A percentile compares a stretch with the other conserved stretches of the same genome.
Evolutionary conservation across 2,113 vertebrate species (phyloP).

Genomic region (Oceanodroma tethys): DNA sequence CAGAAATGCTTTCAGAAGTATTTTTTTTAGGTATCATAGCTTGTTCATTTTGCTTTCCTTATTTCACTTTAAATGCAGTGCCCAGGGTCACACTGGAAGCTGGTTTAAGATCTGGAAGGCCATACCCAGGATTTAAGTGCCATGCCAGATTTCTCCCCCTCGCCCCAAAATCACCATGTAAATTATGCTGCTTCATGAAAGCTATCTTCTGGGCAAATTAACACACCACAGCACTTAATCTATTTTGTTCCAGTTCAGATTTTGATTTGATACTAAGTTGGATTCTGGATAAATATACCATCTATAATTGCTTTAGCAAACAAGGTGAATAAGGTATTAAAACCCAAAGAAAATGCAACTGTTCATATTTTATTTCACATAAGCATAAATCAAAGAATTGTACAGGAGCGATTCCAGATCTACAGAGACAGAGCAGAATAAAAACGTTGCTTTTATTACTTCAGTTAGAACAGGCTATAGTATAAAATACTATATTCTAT

Average conservation of each 20-base stretch:
- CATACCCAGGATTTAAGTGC: background rate
- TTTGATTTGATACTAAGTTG: background rate
- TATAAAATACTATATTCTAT: background rate
- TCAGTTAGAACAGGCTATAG: background rate
- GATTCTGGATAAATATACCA: slow-evolving; percentile 3
- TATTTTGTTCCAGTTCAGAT: background rate
- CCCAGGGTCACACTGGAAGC: background rate
- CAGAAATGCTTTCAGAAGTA: background rate
- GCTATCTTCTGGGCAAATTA: background rate
- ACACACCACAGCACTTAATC: background rate
- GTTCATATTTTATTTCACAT: background rate
- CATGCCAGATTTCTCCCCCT: fast-evolving
- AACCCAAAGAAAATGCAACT: background rate
- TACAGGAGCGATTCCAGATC: background rate
- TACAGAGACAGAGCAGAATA: background rate
- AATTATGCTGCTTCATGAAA: background rate
- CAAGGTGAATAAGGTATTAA: background rate
- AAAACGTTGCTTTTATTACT: background rate
- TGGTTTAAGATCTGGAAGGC: background rate
- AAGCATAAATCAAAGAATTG: background rate
- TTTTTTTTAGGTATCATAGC: background rate
- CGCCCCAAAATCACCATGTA: background rate
- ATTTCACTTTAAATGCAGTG: background rate
- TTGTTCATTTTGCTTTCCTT: background rate
- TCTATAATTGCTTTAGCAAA: background rate